phyloP scores from a whole-genome alignment of 2,113 vertebrate species.

The Myrmecobius fasciatus region DNA sequence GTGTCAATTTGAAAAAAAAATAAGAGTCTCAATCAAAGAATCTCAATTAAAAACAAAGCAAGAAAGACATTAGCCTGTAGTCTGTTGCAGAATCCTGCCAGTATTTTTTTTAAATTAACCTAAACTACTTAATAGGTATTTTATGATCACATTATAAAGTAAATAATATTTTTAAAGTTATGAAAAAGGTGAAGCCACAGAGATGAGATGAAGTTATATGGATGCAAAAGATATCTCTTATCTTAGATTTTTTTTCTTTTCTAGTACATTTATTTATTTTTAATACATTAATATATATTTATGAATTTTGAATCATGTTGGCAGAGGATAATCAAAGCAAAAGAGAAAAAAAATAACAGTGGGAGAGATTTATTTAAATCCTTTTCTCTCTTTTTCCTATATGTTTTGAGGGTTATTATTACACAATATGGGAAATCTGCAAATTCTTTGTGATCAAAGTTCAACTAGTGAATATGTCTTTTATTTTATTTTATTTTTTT shows the following conservation, averaged over 20 bases:
- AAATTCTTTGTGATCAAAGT: no score
- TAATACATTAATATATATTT: no score
- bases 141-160: neutral
- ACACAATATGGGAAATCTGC: no score
- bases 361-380: neutral
- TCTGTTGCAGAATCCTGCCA: neutral
- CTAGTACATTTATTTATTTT: no score
- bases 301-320: no score
- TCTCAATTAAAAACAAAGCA: neutral
- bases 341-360: no score
- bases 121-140: neutral
- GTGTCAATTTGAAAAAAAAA: neutral
- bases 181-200: neutral
- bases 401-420: neutral
- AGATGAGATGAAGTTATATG: neutral
- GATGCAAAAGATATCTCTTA: neutral
- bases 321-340: no score
- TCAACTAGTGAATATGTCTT: no score
- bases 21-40: neutral
- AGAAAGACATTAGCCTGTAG: neutral
- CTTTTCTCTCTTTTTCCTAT: neutral
- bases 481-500: no score
- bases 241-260: neutral
- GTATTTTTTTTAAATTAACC: neutral
- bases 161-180: neutral